These are phyloP conservation scores for Serilophus lunatus DNA, from an alignment of 2,113 vertebrate species.

Conservation along the genomic window DNA sequence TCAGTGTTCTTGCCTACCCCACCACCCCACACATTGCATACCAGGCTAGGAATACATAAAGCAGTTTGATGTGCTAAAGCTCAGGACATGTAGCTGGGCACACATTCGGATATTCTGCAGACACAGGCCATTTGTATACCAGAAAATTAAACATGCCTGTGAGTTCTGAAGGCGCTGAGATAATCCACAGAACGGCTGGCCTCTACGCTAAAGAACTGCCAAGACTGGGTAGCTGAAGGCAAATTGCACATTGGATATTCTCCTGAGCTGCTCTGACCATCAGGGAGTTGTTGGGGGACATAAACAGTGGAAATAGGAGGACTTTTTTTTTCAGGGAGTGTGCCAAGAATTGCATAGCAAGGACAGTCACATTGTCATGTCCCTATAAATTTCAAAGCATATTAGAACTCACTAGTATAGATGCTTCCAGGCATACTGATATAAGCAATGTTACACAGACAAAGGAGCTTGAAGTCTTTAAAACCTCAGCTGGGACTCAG, in stretches of 20 bases:
- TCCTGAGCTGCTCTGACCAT: not conserved
- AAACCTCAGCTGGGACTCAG: not conserved
- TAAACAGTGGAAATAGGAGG: not conserved
- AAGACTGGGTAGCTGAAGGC: not conserved
- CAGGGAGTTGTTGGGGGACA: not conserved
- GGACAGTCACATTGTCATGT: not conserved
- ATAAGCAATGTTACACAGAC: not conserved
- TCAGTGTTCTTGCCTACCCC: not conserved
- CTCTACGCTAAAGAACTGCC: not conserved
- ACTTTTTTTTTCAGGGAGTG: not conserved
- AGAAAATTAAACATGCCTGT: not conserved
- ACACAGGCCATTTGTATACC: not conserved
- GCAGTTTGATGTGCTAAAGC: not conserved
- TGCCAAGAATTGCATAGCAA: not conserved
- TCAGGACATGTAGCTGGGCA: not conserved
- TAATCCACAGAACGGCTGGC: not conserved
- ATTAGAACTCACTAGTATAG: not conserved
- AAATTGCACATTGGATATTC: not conserved
- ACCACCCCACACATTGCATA: accelerated
- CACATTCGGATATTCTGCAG: not conserved
- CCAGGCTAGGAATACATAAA: accelerated
- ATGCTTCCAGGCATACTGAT: not conserved
- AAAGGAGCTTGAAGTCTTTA: not conserved
- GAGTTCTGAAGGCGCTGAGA: not conserved
- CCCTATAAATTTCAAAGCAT: not conserved